Conservation (phyloP, 2,888 invertebrate genomes). For the Protophormia terraenovae region DNA sequence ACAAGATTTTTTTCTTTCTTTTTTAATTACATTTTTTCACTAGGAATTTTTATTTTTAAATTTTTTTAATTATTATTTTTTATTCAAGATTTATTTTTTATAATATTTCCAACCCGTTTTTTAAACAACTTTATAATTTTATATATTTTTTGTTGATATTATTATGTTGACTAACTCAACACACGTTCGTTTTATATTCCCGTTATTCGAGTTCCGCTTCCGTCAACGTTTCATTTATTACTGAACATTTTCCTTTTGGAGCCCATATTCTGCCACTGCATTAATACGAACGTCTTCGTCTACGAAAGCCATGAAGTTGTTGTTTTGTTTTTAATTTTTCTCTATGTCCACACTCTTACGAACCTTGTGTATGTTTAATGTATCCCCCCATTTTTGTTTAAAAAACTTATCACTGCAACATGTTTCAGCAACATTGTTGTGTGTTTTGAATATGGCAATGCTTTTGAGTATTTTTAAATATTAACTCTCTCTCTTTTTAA, state of each 20-base stretch:
- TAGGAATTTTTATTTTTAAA: background rate
- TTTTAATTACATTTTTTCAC: background rate
- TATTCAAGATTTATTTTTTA: background rate
- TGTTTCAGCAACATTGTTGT: conserved; percentile 45
- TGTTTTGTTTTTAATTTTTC: conserved; percentile 15
- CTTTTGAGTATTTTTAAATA: background rate
- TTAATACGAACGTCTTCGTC: conserved; percentile 47
- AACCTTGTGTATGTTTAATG: conserved; percentile 6
- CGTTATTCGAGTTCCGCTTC: conserved; percentile 69
- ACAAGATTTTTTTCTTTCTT: conserved; percentile 11
- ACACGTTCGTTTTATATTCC: conserved; percentile 52
- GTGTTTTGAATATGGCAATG: conserved; percentile 50
- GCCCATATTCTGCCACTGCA: conserved; percentile 54
- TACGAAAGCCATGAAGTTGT: conserved; percentile 38
- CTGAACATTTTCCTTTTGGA: conserved; percentile 67
- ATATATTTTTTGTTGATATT: background rate
- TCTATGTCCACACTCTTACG: conserved; percentile 29
- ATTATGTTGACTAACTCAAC: conserved; percentile 17
- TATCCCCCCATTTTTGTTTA: conserved; percentile 1
- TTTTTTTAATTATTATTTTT: conserved; percentile 5
- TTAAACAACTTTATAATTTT: background rate
- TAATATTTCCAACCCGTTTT: conserved; percentile 3
- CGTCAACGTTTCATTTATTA: conserved; percentile 71
- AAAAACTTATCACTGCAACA: conserved; percentile 1
- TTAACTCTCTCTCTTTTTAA: background rate